These are phyloP conservation scores for Chrysopa pallens DNA, from an alignment of 1,140 invertebrate genomes.

Conservation along the genomic window DNA sequence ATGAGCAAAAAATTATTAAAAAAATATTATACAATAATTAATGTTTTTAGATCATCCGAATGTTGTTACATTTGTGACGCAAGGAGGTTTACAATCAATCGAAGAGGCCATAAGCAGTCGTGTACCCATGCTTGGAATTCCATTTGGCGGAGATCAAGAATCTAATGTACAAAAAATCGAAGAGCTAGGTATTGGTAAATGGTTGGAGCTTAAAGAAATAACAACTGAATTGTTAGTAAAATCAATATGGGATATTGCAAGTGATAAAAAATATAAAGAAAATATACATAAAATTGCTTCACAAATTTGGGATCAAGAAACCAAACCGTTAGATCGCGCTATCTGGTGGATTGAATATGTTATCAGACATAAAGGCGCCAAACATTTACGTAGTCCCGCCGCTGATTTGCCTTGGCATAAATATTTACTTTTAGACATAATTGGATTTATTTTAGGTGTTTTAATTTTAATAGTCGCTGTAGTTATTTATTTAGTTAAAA, in stretches of 20 bases:
- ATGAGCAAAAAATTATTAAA: slow-evolving; percentile 1
- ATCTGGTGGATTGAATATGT: too few relatives aligned
- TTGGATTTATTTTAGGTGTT: slow-evolving; percentile 1
- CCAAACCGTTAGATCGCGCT: too few relatives aligned
- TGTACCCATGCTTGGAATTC: slow-evolving; percentile 32
- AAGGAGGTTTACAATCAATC: slow-evolving; percentile 38
- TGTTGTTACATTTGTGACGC: slow-evolving; percentile 35
- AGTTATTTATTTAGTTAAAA: too few relatives aligned
- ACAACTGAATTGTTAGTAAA: slow-evolving; percentile 13
- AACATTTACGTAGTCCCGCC: too few relatives aligned
- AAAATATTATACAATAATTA: neutral
- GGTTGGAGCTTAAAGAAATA: slow-evolving; percentile 12
- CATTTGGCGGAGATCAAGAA: slow-evolving; percentile 19
- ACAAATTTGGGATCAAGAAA: slow-evolving; percentile 4
- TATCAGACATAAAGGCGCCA: neutral
- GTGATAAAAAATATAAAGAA: slow-evolving; percentile 4
- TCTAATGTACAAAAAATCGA: slow-evolving; percentile 11
- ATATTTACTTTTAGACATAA: slow-evolving; percentile 30
- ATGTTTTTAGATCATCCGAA: slow-evolving; percentile 27
- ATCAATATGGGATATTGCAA: slow-evolving; percentile 10
- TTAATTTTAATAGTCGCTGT: too few relatives aligned
- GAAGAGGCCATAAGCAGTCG: slow-evolving; percentile 34
- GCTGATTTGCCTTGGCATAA: slow-evolving; percentile 27
- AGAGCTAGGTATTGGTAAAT: slow-evolving; percentile 13
- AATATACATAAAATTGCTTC: slow-evolving; percentile 2